Evolutionary conservation across 2,113 vertebrate genomes (phyloP).

Genomic region (Alexandromys fortis): DNA sequence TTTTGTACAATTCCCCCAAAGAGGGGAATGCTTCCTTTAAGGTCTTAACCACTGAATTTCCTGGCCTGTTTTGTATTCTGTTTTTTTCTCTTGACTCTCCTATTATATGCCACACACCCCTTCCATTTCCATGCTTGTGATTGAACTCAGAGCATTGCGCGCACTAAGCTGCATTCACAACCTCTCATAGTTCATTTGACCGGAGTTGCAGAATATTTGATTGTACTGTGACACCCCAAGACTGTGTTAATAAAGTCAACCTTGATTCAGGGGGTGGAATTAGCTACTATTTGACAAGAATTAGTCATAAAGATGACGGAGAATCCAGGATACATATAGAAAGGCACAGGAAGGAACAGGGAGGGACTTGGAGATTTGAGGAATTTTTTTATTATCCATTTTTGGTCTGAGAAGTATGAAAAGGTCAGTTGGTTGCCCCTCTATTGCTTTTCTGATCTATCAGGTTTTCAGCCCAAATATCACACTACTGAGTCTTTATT

Average conservation of each 20-base stretch:
- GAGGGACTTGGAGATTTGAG: too few species aligned
- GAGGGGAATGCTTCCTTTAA: not conserved
- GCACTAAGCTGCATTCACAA: not conserved
- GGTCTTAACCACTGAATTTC: not conserved
- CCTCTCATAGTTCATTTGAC: not conserved
- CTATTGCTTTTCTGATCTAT: too few species aligned
- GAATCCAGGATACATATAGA: too few species aligned
- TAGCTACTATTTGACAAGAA: too few species aligned
- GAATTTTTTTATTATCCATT: too few species aligned
- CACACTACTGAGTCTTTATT: too few species aligned
- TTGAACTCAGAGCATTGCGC: accelerated
- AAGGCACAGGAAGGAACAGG: too few species aligned
- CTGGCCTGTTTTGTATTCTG: not conserved
- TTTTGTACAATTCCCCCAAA: not conserved
- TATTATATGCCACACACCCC: not conserved
- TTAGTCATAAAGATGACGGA: too few species aligned
- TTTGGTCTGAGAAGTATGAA: too few species aligned
- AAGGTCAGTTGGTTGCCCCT: too few species aligned
- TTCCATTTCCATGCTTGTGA: not conserved
- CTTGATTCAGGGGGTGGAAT: not conserved
- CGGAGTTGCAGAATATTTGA: not conserved
- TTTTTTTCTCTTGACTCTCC: not conserved
- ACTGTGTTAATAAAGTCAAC: not conserved
- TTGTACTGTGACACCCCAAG: not conserved
- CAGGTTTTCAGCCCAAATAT: too few species aligned